Conservation (phyloP, 2,888 invertebrate genomes). For the Tipula confusa region DNA sequence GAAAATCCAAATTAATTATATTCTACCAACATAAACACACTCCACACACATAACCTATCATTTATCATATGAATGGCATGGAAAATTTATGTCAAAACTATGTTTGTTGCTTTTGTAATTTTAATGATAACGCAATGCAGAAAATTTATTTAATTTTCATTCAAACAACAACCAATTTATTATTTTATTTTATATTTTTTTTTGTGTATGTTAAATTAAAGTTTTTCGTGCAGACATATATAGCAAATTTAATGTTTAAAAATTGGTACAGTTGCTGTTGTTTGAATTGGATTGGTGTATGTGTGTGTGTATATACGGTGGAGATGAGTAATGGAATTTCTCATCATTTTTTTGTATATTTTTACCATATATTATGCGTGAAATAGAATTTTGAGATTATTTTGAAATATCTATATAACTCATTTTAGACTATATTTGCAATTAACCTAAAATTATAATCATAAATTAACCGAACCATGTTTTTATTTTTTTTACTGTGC, state of each 20-base stretch:
- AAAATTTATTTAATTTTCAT: background rate
- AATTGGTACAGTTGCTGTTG: background rate
- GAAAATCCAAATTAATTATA: background rate
- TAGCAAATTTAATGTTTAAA: background rate
- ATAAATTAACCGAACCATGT: background rate
- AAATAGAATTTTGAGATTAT: background rate
- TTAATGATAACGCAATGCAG: slow-evolving; percentile 20
- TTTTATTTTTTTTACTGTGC: too few relatives aligned
- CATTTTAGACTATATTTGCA: background rate
- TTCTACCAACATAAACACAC: background rate
- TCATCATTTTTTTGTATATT: too few relatives aligned
- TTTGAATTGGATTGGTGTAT: background rate
- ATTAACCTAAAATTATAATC: background rate
- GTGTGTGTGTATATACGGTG: background rate
- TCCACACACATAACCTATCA: background rate
- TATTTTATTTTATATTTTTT: background rate
- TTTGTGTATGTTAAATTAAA: background rate
- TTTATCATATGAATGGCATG: background rate
- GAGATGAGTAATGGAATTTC: too few relatives aligned
- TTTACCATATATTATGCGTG: background rate
- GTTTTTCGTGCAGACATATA: background rate
- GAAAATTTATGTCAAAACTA: background rate
- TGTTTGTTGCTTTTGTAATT: background rate
- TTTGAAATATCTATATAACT: background rate
- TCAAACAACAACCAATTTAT: background rate